These are phyloP conservation scores for Ophion slaviceki DNA, from an alignment of 2,888 invertebrate genomes.

Conservation along the genomic window DNA sequence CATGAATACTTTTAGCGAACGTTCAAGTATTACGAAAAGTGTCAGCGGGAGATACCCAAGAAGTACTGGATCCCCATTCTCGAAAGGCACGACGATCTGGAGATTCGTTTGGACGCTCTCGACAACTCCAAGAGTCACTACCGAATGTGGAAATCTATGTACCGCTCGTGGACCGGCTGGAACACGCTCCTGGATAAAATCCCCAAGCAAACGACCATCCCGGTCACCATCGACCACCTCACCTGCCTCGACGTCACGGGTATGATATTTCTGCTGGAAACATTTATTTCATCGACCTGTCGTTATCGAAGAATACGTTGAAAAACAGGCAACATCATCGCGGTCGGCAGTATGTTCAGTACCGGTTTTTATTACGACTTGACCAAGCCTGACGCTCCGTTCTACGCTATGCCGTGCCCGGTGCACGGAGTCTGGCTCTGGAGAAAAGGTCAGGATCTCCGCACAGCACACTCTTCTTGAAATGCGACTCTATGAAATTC, in stretches of 20 bases:
- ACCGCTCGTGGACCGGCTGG: conserved; percentile 38
- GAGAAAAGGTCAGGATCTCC: neutral
- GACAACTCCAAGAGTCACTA: neutral
- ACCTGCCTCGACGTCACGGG: neutral
- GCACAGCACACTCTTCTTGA: neutral
- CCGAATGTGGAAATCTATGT: conserved; percentile 29
- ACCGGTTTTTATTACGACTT: neutral
- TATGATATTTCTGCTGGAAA: neutral
- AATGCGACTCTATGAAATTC: neutral
- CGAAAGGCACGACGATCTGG: conserved; percentile 13
- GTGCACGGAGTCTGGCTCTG: neutral
- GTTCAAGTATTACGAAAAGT: conserved; percentile 27
- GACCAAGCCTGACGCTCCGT: neutral
- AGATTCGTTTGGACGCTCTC: conserved; percentile 1
- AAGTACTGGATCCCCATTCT: conserved; percentile 23
- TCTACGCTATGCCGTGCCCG: neutral
- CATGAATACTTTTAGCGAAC: neutral
- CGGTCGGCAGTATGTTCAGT: neutral
- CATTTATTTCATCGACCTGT: neutral
- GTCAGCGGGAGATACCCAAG: conserved; percentile 14
- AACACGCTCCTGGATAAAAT: neutral
- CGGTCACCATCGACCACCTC: neutral
- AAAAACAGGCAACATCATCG: conserved; percentile 5
- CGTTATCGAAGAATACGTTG: neutral
- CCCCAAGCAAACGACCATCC: neutral